Evolutionary conservation across 2,888 invertebrate genomes (phyloP), one percentile per base, ranked within the genome.

Genomic region (Chrysopilus asiliformis): DNA sequence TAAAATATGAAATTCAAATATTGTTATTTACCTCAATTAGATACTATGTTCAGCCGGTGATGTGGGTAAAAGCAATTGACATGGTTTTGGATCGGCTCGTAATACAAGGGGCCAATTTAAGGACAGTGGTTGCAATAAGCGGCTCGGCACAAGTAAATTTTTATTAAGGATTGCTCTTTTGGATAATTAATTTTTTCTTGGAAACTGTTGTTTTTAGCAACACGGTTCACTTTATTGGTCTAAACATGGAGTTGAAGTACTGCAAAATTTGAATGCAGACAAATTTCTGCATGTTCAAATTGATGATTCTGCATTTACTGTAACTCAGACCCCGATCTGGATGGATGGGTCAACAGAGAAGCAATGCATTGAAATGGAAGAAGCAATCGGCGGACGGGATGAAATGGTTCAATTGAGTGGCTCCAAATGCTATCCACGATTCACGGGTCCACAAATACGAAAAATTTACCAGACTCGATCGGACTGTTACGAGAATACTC

Each of bases 151-250:
- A 91, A 77, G 90, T 90, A 65, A 47, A 22, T 8, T 22, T 22
- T n/a, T n/a, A n/a, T n/a, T n/a, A n/a, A n/a, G n/a, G n/a, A n/a
- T n/a, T n/a, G n/a, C n/a, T n/a, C n/a, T n/a, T n/a, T n/a, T n/a
- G n/a, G n/a, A n/a, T n/a, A n/a, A n/a, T n/a, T n/a, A n/a, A n/a
- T n/a, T n/a, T n/a, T n/a, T n/a, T n/a, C n/a, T n/a, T n/a, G n/a
- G n/a, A n/a, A n/a, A n/a, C n/a, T n/a, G n/a, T n/a, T n/a, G n/a
- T n/a, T 22, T 36, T 4, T 58, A 95, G 85, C 95, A 97, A 84
- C 97, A 97, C 60, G 95, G 95, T 1, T 91, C 93, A 28, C 83
- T 97, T 1, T 97, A 86, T 67, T 97, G 97, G 97, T 76, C 78
- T 31, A 76, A 70, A 43, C 83, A 83, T 10, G 77, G 85, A 1